phyloP scores from a whole-genome alignment of 2,888 invertebrate genomes.

The Noctua janthina region DNA sequence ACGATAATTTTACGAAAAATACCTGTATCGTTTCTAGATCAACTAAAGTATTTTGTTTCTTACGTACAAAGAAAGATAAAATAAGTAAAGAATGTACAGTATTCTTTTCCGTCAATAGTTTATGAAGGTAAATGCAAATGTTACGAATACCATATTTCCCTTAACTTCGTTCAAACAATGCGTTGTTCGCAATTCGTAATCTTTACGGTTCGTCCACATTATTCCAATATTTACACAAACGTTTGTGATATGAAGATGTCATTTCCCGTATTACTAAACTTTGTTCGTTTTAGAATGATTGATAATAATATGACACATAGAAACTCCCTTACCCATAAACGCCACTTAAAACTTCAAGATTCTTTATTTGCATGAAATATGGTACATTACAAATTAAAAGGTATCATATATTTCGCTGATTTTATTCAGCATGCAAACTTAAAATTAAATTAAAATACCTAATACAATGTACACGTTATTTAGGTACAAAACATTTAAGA shows the following conservation, averaged over 20 bases:
- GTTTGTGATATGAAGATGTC: slow-evolving; percentile 22
- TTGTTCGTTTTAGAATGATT: not conserved
- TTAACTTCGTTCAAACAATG: slow-evolving; percentile 25
- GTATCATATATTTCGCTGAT: no score
- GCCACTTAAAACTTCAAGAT: not conserved
- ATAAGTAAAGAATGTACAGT: no score
- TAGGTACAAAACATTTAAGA: no score
- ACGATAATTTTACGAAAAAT: not conserved
- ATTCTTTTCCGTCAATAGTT: not conserved
- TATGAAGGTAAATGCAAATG: slow-evolving; percentile 5
- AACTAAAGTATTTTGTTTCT: not conserved
- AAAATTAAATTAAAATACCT: no score
- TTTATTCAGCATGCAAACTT: no score
- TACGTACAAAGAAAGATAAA: not conserved
- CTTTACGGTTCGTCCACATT: slow-evolving; percentile 27
- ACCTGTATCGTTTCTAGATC: not conserved
- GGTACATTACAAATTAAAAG: no score
- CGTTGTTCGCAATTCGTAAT: slow-evolving; percentile 28
- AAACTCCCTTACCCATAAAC: not conserved
- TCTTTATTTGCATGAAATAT: no score
- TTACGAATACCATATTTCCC: slow-evolving; percentile 1
- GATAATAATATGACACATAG: not conserved
- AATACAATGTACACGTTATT: no score
- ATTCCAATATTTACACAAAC: slow-evolving; percentile 23
- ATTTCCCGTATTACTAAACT: slow-evolving; percentile 28